Conservation (phyloP, 1,140 invertebrate species). For the Diachasma alloeum region DNA sequence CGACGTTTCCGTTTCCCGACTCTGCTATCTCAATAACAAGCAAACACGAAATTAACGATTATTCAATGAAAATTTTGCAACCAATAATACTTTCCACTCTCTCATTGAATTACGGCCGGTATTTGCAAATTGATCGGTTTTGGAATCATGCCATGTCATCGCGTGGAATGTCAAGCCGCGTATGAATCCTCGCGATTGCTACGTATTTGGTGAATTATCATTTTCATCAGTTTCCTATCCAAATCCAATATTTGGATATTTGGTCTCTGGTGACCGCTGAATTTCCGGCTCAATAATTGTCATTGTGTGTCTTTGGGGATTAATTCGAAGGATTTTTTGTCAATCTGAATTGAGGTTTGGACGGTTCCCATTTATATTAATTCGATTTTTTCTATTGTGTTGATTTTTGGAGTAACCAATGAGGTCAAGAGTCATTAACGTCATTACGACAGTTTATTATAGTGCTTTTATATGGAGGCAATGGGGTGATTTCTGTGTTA, state of each 20-base stretch:
- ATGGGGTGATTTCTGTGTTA: too few species aligned
- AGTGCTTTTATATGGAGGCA: too few species aligned
- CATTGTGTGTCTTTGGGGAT: background rate
- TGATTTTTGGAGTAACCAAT: too few species aligned
- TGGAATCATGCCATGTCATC: slow-evolving; percentile 5
- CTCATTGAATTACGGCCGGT: background rate
- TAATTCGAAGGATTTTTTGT: background rate
- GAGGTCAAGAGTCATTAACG: too few species aligned
- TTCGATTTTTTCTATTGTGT: too few species aligned
- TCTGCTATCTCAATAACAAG: background rate
- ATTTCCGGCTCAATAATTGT: background rate
- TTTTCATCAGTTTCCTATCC: background rate
- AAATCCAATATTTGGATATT: background rate
- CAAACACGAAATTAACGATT: background rate
- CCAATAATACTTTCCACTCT: background rate
- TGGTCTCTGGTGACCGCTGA: background rate
- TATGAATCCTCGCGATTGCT: background rate
- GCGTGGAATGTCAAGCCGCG: background rate
- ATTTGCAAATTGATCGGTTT: background rate
- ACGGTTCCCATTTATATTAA: too few species aligned
- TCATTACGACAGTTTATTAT: too few species aligned
- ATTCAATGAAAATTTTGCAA: background rate
- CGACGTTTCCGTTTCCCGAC: background rate
- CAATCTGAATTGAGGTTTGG: too few species aligned
- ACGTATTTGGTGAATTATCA: background rate